A percentile compares a stretch with the other conserved stretches of the same genome.
Evolutionary conservation across 1,140 invertebrate species (phyloP).

Genomic region (Cotesia chilonis): DNA sequence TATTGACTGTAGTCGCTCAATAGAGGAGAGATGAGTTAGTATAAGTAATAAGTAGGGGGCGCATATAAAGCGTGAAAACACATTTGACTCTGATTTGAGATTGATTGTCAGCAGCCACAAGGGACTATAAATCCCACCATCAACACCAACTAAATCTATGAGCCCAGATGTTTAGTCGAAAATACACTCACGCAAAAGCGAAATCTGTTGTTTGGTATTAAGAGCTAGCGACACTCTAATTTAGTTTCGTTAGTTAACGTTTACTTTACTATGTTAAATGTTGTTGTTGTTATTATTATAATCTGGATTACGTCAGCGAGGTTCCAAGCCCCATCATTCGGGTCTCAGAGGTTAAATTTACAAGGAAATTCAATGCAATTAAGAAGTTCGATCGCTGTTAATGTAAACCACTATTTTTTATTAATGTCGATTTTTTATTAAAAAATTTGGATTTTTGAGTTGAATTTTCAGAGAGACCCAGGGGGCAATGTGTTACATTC

Average conservation of each 20-base stretch:
- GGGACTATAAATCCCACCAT: not conserved
- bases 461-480: too few relatives aligned
- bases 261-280: slow-evolving; percentile 9
- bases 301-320: too few relatives aligned
- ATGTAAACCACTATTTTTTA: too few relatives aligned
- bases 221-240: slow-evolving; percentile 28
- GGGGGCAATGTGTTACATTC: too few relatives aligned
- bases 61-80: slow-evolving; percentile 2
- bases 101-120: slow-evolving; percentile 26
- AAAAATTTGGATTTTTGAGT: too few relatives aligned
- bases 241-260: slow-evolving; percentile 33
- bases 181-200: slow-evolving; percentile 3
- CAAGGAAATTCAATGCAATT: too few relatives aligned
- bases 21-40: not conserved
- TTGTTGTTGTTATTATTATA: not conserved
- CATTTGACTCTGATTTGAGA: slow-evolving; percentile 25
- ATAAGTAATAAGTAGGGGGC: not conserved
- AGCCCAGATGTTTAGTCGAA: slow-evolving; percentile 7
- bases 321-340: too few relatives aligned
- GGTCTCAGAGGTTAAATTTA: too few relatives aligned
- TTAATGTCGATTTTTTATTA: too few relatives aligned
- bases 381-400: too few relatives aligned
- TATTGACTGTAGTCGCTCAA: not conserved
- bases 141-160: not conserved
- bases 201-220: slow-evolving; percentile 29